Evolutionary conservation across 2,888 invertebrate species (phyloP).

Genomic region (Microctonus hyperodae): DNA sequence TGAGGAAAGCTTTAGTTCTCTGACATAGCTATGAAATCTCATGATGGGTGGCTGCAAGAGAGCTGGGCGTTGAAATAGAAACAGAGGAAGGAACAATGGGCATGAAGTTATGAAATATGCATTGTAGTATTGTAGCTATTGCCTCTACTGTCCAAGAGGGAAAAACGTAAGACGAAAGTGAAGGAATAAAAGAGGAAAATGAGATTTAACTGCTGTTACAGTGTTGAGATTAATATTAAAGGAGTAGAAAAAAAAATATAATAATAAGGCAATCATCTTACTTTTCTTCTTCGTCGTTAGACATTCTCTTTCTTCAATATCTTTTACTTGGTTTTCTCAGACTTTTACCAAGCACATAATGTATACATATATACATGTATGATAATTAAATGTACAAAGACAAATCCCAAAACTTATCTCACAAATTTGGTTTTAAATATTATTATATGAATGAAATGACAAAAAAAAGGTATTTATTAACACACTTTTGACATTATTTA

Average conservation of each 20-base stretch:
- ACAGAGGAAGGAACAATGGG: conserved; percentile 25
- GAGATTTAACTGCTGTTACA: not conserved
- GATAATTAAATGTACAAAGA: not conserved
- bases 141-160: conserved; percentile 4
- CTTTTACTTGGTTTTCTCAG: no score
- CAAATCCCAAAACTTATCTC: not conserved
- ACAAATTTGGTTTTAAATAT: no score
- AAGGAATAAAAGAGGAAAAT: not conserved
- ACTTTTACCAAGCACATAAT: no score
- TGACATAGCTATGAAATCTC: not conserved
- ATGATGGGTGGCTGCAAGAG: not conserved
- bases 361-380: not conserved
- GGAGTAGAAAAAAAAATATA: conserved; percentile 6
- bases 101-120: conserved; percentile 31
- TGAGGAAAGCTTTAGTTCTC: conserved; percentile 2
- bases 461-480: no score
- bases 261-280: conserved; percentile 6
- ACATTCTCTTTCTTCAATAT: no score
- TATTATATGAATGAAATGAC: no score
- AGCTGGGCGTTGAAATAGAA: conserved; percentile 11
- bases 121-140: conserved; percentile 24
- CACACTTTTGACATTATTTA: no score
- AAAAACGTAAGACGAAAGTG: not conserved
- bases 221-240: conserved; percentile 21
- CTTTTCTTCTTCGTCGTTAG: no score